Evolutionary conservation across 1,140 invertebrate species (phyloP).

Genomic region (Drosophila bocki): DNA sequence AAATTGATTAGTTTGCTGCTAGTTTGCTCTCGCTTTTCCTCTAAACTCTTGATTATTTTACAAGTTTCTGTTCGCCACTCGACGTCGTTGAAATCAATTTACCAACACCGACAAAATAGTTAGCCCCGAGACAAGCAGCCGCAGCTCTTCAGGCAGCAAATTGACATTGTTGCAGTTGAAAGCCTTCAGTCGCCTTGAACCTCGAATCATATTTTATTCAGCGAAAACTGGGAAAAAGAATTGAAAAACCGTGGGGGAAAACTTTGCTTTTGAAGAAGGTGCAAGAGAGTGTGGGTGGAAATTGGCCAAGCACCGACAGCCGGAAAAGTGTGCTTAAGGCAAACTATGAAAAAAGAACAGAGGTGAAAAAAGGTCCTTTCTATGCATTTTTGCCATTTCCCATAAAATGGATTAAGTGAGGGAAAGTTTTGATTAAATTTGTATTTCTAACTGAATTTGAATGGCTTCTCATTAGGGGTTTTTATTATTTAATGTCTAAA

Average conservation of each 20-base stretch:
- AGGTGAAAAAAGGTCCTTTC: constrained; percentile 18
- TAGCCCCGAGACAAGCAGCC: constrained; percentile 30
- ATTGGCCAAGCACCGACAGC: constrained; percentile 14
- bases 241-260: constrained; percentile 28
- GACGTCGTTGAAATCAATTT: constrained; percentile 41
- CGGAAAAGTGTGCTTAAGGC: constrained; percentile 26
- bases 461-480: neutral
- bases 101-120: constrained; percentile 35
- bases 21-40: constrained; percentile 5
- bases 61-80: constrained; percentile 21
- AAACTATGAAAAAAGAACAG: constrained; percentile 1
- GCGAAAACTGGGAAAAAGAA: constrained; percentile 31
- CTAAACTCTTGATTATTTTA: constrained; percentile 41
- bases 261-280: constrained; percentile 22
- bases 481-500: neutral
- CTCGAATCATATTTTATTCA: constrained; percentile 59
- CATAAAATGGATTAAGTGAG: constrained; percentile 13
- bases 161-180: constrained; percentile 54
- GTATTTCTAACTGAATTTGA: constrained; percentile 1
- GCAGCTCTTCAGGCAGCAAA: constrained; percentile 46
- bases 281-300: neutral
- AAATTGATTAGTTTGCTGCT: constrained; percentile 24
- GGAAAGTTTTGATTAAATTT: constrained; percentile 11
- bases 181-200: constrained; percentile 49
- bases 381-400: constrained; percentile 31